Conservation (phyloP, 1,140 invertebrate species). For the Procambarus virginalis region DNA sequence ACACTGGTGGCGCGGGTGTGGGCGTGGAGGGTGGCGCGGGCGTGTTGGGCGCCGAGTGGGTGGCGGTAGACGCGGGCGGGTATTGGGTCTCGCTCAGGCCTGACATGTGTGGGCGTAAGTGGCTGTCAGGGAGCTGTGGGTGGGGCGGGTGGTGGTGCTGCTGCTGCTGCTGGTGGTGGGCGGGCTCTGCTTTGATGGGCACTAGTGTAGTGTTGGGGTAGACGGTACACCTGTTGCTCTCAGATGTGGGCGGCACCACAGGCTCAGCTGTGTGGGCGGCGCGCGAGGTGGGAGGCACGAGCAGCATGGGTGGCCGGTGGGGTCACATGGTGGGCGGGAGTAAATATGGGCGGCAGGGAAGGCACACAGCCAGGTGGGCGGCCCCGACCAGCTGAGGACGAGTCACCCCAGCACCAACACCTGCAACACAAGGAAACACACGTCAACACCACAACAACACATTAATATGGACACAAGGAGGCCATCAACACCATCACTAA, state of each 20-base stretch:
- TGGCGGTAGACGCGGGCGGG: conserved; percentile 58
- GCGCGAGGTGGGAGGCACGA: conserved; percentile 56
- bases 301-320: conserved; percentile 47
- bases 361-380: conserved; percentile 27
- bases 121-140: conserved; percentile 37
- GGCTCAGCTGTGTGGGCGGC: conserved; percentile 36
- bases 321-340: conserved; percentile 53
- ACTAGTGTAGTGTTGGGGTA: conserved; percentile 33
- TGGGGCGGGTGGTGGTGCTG: not conserved
- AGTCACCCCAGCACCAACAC: conserved; percentile 47
- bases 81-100: conserved; percentile 59
- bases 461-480: not conserved
- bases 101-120: conserved; percentile 60
- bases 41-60: conserved; percentile 55
- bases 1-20: conserved; percentile 42
- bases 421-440: not conserved
- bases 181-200: conserved; percentile 49
- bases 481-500: not conserved
- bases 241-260: conserved; percentile 42
- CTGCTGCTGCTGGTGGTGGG: not conserved
- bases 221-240: conserved; percentile 21
- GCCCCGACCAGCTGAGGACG: conserved; percentile 22
- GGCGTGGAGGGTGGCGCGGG: conserved; percentile 57
- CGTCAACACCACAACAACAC: not conserved
- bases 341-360: conserved; percentile 11